Evolutionary conservation across 2,888 invertebrate species (phyloP).

Genomic region (Acholoe squamosa): DNA sequence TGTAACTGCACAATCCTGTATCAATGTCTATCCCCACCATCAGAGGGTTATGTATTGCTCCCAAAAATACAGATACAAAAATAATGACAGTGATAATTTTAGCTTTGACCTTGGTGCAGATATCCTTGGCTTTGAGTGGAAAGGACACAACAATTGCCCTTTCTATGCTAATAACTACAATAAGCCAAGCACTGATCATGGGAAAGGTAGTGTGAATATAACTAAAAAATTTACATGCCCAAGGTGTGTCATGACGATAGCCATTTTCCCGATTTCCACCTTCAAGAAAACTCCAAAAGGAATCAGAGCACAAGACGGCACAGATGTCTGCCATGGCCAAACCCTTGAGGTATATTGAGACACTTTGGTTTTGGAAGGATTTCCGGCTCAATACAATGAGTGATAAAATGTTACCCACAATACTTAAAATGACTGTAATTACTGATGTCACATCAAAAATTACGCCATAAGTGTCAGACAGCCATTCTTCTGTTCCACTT

Average conservation of each 20-base stretch:
- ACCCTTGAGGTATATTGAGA: not conserved
- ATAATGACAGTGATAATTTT: not conserved
- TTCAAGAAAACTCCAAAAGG: not conserved
- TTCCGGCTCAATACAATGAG: not conserved
- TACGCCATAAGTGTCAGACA: no score
- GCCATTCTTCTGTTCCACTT: no score
- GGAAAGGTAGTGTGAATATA: not conserved
- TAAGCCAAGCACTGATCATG: slow-evolving; percentile 32
- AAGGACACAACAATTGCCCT: not conserved
- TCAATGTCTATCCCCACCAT: not conserved
- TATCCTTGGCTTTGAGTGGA: slow-evolving; percentile 23
- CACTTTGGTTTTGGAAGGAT: not conserved
- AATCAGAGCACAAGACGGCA: not conserved
- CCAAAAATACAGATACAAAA: not conserved
- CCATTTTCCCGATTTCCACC: not conserved
- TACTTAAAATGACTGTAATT: not conserved
- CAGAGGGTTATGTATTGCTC: not conserved
- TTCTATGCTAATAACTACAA: not conserved
- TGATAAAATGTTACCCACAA: slow-evolving; percentile 12
- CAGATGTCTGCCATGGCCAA: not conserved
- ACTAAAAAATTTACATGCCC: slow-evolving; percentile 5
- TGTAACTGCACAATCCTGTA: not conserved
- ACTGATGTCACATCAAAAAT: not conserved
- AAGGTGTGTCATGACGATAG: not conserved
- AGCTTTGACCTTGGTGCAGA: not conserved